Evolutionary conservation across 2,113 vertebrate species (phyloP).

Genomic region (Misgurnus anguillicaudatus): DNA sequence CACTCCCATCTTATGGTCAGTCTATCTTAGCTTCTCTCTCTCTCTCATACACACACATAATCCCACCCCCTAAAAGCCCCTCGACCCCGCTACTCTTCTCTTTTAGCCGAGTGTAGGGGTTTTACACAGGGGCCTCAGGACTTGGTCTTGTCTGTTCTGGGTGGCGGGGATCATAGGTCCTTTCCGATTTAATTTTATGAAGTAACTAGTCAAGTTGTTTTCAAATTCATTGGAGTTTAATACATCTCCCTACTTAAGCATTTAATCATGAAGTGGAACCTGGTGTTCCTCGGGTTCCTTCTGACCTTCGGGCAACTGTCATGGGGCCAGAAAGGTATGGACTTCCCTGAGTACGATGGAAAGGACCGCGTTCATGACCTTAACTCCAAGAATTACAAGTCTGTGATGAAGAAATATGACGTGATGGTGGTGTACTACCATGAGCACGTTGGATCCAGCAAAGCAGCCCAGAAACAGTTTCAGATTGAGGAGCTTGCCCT

Average conservation of each 20-base stretch:
- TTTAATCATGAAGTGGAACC: conserved; percentile 76
- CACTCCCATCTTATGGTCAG: conserved; percentile 19
- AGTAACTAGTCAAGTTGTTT: conserved; percentile 31
- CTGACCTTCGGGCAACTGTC: conserved; percentile 67
- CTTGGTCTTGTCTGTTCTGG: conserved; percentile 77
- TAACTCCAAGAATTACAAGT: conserved; percentile 85
- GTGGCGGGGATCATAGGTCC: conserved; percentile 70
- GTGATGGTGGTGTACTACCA: conserved; percentile 89
- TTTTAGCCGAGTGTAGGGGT: conserved; percentile 64
- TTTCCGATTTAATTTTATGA: conserved; percentile 54
- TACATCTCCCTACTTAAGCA: conserved; percentile 34
- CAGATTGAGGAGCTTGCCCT: conserved; percentile 86
- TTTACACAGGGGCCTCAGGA: conserved; percentile 72
- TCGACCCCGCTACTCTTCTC: conserved; percentile 61
- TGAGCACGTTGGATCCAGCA: conserved; percentile 80
- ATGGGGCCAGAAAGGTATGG: conserved; percentile 76
- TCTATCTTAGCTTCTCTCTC: neutral
- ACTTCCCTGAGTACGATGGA: conserved; percentile 86
- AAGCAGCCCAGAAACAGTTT: conserved; percentile 84
- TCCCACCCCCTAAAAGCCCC: conserved; percentile 69
- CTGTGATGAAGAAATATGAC: conserved; percentile 87
- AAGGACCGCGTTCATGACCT: conserved; percentile 85
- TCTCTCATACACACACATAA: conserved; percentile 49
- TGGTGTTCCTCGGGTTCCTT: conserved; percentile 75
- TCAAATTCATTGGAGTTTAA: neutral